These are phyloP conservation scores for Drosophila cardini DNA, from an alignment of 1,140 invertebrate genomes.

Conservation along the genomic window DNA sequence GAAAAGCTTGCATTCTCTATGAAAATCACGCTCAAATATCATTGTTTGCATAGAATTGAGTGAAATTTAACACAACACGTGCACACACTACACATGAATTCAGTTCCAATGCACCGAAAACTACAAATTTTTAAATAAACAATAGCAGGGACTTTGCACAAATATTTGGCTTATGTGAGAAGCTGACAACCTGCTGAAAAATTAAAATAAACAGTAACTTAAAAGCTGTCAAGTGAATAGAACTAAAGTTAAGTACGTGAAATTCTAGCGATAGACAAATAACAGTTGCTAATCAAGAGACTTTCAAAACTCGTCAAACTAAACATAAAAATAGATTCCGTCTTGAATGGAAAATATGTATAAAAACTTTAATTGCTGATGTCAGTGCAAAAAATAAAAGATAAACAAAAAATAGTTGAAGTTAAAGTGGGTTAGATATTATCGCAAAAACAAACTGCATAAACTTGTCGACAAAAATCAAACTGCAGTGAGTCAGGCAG, in stretches of 20 bases:
- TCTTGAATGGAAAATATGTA: background rate
- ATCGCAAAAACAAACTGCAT: conserved; percentile 15
- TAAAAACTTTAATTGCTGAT: background rate
- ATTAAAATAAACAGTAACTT: background rate
- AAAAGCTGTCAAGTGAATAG: background rate
- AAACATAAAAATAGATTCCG: background rate
- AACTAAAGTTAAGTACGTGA: background rate
- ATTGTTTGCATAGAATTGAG: conserved; percentile 18
- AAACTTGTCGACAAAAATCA: background rate
- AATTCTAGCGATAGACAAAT: background rate
- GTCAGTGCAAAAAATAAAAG: no score
- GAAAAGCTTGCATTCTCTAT: background rate
- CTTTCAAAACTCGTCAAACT: background rate
- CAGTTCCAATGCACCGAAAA: background rate
- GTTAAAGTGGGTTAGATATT: background rate
- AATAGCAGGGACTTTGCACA: background rate
- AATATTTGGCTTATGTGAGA: background rate
- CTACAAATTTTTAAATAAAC: conserved; percentile 1
- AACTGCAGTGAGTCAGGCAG: conserved; percentile 10
- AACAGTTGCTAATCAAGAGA: background rate
- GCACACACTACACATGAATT: background rate
- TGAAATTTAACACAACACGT: conserved; percentile 17
- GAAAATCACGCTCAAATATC: conserved; percentile 15
- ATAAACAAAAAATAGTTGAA: background rate
- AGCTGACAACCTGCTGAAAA: conserved; percentile 8